Percentiles rank a stretch among this genome's conserved stretches.
Evolutionary conservation across 2,888 invertebrate species (phyloP).

Genomic region (Sminthurides aquaticus): DNA sequence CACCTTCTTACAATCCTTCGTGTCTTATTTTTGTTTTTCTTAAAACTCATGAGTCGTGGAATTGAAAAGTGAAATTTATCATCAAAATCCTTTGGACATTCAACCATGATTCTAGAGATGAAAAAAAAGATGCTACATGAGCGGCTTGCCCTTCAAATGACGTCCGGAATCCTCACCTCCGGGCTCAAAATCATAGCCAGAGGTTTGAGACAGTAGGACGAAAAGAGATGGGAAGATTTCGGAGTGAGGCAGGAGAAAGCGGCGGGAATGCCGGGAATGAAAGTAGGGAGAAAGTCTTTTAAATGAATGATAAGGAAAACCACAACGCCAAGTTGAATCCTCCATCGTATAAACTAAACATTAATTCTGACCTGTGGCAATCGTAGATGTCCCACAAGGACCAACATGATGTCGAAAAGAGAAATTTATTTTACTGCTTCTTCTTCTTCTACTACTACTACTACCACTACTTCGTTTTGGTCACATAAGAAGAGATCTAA

Average conservation of each 20-base stretch:
- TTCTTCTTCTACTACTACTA: background rate
- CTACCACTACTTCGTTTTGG: background rate
- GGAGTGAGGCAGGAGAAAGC: background rate
- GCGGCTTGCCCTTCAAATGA: too few relatives aligned
- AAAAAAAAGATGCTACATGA: too few relatives aligned
- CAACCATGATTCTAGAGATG: too few relatives aligned
- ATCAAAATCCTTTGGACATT: too few relatives aligned
- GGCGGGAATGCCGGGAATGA: background rate
- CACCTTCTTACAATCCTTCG: too few relatives aligned
- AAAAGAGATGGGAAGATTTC: too few relatives aligned
- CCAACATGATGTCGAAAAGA: background rate
- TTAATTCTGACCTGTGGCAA: slow-evolving; percentile 10
- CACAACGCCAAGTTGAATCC: background rate
- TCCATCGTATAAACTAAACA: slow-evolving; percentile 7
- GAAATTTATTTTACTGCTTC: slow-evolving; percentile 7
- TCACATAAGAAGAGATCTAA: background rate
- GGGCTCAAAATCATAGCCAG: too few relatives aligned
- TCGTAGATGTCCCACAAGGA: slow-evolving; percentile 4
- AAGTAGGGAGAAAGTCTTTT: background rate
- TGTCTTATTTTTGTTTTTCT: too few relatives aligned
- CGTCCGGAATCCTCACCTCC: too few relatives aligned
- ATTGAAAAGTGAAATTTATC: too few relatives aligned
- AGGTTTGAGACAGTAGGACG: too few relatives aligned
- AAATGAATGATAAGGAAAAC: slow-evolving; percentile 3
- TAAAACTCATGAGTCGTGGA: too few relatives aligned